phyloP scores from a whole-genome alignment of 2,797 vertebrate genomes.

The Anguilla anguilla region DNA sequence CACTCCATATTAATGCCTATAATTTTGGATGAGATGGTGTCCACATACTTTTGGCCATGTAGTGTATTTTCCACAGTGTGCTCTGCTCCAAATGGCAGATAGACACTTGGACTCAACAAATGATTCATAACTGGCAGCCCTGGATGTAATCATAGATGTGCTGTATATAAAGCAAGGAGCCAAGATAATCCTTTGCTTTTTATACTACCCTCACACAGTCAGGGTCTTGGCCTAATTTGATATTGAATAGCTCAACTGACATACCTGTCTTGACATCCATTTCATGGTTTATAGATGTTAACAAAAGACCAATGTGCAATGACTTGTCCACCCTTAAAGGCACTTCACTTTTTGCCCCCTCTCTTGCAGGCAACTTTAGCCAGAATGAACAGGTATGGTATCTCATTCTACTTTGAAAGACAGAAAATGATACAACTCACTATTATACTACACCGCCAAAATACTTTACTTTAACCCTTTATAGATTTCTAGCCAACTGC shows the following conservation, averaged over 20 bases:
- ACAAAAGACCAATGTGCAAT: background rate
- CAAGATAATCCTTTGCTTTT: background rate
- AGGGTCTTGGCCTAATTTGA: background rate
- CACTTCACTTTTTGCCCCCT: background rate
- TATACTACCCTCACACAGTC: background rate
- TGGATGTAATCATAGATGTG: background rate
- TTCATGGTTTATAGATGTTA: background rate
- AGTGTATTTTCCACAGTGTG: background rate
- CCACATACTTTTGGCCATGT: too few species aligned
- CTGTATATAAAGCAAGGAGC: background rate
- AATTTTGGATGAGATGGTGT: too few species aligned
- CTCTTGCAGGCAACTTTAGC: conserved; percentile 13
- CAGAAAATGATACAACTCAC: too few species aligned
- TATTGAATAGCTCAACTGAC: background rate
- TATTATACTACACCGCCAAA: too few species aligned
- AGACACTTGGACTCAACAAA: too few species aligned
- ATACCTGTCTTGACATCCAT: background rate
- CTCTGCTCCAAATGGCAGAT: background rate
- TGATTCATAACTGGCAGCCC: too few species aligned
- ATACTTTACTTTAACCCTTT: too few species aligned
- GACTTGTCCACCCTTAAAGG: background rate
- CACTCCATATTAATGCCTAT: too few species aligned
- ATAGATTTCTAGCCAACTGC: too few species aligned
- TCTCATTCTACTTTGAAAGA: background rate
- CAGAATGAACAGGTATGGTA: conserved; percentile 36